These are phyloP conservation scores for Tiliacea aurago DNA, from an alignment of 2,888 invertebrate species.

Conservation along the genomic window DNA sequence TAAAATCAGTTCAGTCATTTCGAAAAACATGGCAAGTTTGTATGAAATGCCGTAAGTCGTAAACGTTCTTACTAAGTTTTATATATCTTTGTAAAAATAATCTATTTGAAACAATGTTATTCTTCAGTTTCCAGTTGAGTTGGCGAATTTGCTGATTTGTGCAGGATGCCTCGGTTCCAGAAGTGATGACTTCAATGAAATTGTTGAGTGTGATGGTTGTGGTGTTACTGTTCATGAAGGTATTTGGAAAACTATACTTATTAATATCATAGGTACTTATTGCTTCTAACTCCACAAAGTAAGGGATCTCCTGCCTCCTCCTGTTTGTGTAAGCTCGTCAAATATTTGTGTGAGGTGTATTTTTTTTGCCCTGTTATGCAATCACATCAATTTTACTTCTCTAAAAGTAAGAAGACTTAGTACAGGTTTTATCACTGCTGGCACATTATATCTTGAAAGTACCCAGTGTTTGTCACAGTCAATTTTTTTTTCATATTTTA, in stretches of 20 bases:
- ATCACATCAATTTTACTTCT: neutral
- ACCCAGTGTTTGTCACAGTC: too few relatives aligned
- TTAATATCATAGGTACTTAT: neutral
- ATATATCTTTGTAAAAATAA: neutral
- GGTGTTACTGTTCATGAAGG: conserved; percentile 99
- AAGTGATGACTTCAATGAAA: conserved; percentile 98
- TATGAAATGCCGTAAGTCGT: too few relatives aligned
- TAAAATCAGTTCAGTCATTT: too few relatives aligned
- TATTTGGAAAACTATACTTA: conserved; percentile 65
- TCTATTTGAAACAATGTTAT: conserved; percentile 14
- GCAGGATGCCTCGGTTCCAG: conserved; percentile 98
- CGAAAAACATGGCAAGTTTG: too few relatives aligned
- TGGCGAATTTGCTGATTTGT: conserved; percentile 95
- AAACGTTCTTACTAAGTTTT: too few relatives aligned
- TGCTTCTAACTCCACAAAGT: neutral
- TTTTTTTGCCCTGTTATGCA: neutral
- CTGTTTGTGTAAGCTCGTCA: neutral
- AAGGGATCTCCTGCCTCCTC: neutral
- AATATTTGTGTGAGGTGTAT: neutral
- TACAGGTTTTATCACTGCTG: too few relatives aligned
- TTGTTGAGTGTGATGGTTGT: conserved; percentile 99
- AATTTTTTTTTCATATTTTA: neutral
- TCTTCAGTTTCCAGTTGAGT: conserved; percentile 83
- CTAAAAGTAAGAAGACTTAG: neutral
- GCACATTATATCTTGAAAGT: too few relatives aligned